Evolutionary conservation across 2,797 vertebrate genomes (phyloP).

Genomic region (Rhinogobio ventralis): DNA sequence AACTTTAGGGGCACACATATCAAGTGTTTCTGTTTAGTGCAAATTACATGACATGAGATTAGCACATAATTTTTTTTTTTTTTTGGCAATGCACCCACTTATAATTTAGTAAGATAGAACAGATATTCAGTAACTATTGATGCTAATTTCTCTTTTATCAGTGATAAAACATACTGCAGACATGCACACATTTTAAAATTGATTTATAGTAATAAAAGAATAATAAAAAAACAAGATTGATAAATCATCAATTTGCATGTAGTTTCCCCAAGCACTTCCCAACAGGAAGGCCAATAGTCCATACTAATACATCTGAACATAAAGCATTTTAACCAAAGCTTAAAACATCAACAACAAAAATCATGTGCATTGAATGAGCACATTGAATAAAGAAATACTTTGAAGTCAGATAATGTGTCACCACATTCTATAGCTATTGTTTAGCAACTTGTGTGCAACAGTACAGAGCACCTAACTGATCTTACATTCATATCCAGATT

Average conservation of each 20-base stretch:
- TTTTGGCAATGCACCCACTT: neutral
- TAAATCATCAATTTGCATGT: neutral
- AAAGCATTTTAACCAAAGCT: neutral
- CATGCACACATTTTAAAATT: neutral
- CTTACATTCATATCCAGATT: conserved; percentile 60
- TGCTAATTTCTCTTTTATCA: neutral
- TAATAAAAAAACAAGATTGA: neutral
- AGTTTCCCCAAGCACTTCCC: neutral
- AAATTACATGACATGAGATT: neutral
- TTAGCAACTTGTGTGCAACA: conserved; percentile 59
- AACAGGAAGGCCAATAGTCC: neutral
- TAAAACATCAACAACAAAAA: neutral
- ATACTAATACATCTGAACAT: neutral
- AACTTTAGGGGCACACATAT: neutral
- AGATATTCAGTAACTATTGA: neutral
- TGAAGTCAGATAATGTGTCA: neutral
- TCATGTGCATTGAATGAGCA: neutral
- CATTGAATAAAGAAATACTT: neutral
- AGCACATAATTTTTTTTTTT: neutral
- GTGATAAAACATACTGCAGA: conserved; percentile 3
- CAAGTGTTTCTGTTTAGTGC: neutral
- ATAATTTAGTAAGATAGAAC: neutral
- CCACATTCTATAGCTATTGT: conserved; percentile 73
- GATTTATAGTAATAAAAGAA: neutral
- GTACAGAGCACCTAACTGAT: conserved; percentile 59